A percentile compares a stretch with the other conserved stretches of the same genome.
Conservation (phyloP, 2,888 invertebrate genomes). For the Megalurothrips usitatus region DNA sequence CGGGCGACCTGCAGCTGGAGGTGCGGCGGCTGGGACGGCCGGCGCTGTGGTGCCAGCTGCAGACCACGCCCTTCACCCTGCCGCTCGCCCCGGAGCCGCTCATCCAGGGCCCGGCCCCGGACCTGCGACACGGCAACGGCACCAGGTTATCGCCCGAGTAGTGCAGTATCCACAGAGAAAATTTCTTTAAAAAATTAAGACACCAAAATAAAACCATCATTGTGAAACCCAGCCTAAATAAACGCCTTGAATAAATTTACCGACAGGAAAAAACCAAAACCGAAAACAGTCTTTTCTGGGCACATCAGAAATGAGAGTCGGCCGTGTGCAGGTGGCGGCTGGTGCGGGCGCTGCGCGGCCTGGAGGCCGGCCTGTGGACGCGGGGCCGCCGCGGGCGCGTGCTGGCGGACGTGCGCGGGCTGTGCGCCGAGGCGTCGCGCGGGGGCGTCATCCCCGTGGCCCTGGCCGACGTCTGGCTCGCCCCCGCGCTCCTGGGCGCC, state of each 20-base stretch:
- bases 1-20: constrained; percentile 13
- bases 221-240: no score
- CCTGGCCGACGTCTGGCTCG: constrained; percentile 2
- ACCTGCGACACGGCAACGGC: not conserved
- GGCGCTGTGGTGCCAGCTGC: constrained; percentile 5
- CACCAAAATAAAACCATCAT: no score
- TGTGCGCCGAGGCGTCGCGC: constrained; percentile 14
- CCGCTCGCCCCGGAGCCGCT: constrained; percentile 5
- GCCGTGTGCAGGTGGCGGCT: not conserved
- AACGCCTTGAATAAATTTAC: no score
- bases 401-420: not conserved
- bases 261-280: not conserved
- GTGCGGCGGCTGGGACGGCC: not conserved
- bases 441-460: constrained; percentile 11
- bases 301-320: not conserved
- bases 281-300: not conserved
- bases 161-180: no score
- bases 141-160: no score
- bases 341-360: constrained; percentile 1
- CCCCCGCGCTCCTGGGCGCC: constrained; percentile 1
- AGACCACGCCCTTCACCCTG: constrained; percentile 8
- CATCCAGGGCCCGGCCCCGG: not conserved
- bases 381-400: not conserved
- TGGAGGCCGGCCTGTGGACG: constrained; percentile 16
- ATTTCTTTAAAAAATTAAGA: no score